Conservation (phyloP, 2,113 vertebrate species). For the Tursiops truncatus region DNA sequence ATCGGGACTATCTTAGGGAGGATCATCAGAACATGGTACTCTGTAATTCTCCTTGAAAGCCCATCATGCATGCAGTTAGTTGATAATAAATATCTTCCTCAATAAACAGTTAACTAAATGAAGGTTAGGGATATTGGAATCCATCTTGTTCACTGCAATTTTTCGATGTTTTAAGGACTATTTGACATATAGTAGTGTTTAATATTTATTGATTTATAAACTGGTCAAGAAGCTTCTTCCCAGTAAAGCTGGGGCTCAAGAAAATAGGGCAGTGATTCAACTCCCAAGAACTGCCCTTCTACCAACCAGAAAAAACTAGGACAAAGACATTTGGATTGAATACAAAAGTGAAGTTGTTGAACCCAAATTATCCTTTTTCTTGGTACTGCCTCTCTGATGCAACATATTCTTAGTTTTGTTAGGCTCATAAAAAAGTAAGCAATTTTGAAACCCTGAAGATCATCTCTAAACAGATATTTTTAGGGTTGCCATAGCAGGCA, state of each 20-base stretch:
- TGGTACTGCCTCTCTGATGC: background rate
- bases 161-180: background rate
- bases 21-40: accelerated
- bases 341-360: background rate
- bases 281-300: background rate
- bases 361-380: background rate
- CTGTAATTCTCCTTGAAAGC: background rate
- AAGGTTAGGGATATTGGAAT: background rate
- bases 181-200: background rate
- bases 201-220: background rate
- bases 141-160: background rate
- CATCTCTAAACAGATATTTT: background rate
- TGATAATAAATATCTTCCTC: background rate
- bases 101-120: background rate
- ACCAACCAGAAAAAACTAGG: background rate
- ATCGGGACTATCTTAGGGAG: background rate
- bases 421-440: background rate
- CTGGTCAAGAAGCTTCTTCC: background rate
- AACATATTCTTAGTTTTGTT: background rate
- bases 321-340: background rate
- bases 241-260: background rate
- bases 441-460: background rate
- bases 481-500: background rate
- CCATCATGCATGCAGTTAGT: background rate
- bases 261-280: background rate